Base-by-base conservation (phyloP, 23 tunicate species). In the Pegea sp. region DNA sequence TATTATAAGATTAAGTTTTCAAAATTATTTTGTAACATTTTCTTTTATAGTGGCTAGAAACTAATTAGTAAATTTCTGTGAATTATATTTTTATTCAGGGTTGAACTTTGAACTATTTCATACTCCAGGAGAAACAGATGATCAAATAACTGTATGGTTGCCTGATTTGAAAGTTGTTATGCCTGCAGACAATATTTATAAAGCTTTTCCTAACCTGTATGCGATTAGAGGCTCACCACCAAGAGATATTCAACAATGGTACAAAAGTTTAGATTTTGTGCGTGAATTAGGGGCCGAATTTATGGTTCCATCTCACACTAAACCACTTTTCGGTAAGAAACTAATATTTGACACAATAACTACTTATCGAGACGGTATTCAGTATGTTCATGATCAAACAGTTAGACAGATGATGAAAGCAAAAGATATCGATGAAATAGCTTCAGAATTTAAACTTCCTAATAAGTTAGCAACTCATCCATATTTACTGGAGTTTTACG, bases 121-220 rank as follows among this genome's bases (percentile, higher is more conserved):
- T n/a, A n/a, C n/a, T n/a, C n/a, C n/a, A 26, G 96, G 96, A 5
- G 96, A 86, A 58, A 75, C 96, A 3, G 67, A 76, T 67, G 96
- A 86, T 51, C 78, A 86, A 49, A 75, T 64, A 20, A 53, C 77
- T 4, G 71, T 86, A 20, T 75, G 77, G 86, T 31, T 86, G 24
- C 88, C 96, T 3, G 72, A 86, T 29, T 42, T 44, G 53, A 34
- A 56, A 32, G 86, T 71, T 8, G 72, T 64, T 26, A 19, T 74
- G 27, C 87, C 87, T 19, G 89, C 69, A 1, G 96, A 86, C 58
- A 75, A 75, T 59, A 69, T 86, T 28, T 86, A 86, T 64, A 49
- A 69, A 25, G 31, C 76, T 4, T 86, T 86, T 54, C 96, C 96
- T 8, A 86, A 86, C 67, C 56, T 86, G 22, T 86, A 76, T 59